phyloP scores from a whole-genome alignment of 2,888 invertebrate genomes.

The Tetramorium bicarinatum region DNA sequence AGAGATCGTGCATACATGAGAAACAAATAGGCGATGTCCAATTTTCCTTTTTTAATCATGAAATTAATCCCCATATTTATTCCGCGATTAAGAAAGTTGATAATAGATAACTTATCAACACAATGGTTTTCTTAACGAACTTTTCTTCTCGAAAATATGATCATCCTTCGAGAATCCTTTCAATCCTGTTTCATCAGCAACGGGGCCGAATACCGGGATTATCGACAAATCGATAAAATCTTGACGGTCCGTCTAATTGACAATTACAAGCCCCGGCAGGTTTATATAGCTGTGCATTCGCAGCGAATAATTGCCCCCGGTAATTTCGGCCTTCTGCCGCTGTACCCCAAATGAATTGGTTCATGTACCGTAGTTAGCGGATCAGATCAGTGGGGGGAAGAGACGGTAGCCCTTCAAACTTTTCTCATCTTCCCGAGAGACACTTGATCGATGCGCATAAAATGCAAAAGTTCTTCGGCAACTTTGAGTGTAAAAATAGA shows the following conservation, averaged over 20 bases:
- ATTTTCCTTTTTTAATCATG: not conserved
- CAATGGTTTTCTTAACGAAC: not conserved
- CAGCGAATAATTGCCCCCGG: conserved; percentile 28
- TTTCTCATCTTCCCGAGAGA: not conserved
- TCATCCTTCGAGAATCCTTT: not conserved
- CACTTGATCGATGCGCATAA: not conserved
- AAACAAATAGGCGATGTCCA: not conserved
- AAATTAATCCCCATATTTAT: not conserved
- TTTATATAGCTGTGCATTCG: conserved; percentile 41
- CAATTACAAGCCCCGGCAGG: conserved; percentile 40
- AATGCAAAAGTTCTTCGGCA: not conserved
- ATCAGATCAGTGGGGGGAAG: not conserved
- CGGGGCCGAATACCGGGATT: conserved; percentile 1
- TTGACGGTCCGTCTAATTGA: conserved; percentile 37
- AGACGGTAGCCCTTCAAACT: conserved; percentile 1
- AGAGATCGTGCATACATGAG: not conserved
- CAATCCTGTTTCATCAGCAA: not conserved
- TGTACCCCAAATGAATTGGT: conserved; percentile 6
- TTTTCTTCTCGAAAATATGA: not conserved
- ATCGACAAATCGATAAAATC: conserved; percentile 45
- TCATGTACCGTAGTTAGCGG: not conserved
- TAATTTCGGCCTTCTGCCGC: conserved; percentile 30
- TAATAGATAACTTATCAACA: not conserved
- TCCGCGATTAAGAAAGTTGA: not conserved
- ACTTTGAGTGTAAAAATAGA: conserved; percentile 13